Conservation (phyloP, 2,113 vertebrate species). For the Equus przewalskii region DNA sequence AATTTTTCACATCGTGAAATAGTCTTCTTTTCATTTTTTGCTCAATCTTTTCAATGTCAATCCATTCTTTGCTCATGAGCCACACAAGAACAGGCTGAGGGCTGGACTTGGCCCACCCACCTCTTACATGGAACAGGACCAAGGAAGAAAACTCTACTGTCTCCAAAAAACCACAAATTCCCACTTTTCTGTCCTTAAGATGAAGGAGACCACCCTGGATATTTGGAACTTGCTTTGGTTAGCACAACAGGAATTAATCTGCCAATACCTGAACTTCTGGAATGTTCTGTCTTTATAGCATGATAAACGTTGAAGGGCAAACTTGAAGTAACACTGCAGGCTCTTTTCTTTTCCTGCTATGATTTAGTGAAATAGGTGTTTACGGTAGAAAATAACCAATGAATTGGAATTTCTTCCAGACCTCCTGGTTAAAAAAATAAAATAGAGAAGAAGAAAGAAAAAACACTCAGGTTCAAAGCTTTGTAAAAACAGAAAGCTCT, state of each 20-base stretch:
- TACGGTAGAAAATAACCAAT: not conserved
- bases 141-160: fast-evolving
- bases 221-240: not conserved
- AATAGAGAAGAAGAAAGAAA: not conserved
- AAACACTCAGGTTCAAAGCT: not conserved
- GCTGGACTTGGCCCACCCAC: not conserved
- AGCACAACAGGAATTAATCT: not conserved
- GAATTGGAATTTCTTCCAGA: slow-evolving; percentile 12
- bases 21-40: not conserved
- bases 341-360: not conserved
- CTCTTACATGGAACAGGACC: not conserved
- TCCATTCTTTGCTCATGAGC: not conserved
- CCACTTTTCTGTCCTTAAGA: not conserved
- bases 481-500: not conserved
- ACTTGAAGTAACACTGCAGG: not conserved
- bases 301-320: slow-evolving; percentile 12
- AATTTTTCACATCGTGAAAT: not conserved
- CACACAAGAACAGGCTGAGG: not conserved
- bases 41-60: not conserved
- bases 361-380: not conserved
- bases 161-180: not conserved
- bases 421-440: slow-evolving; percentile 21
- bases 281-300: slow-evolving; percentile 51
- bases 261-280: not conserved
- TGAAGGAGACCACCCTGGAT: not conserved